These are phyloP conservation scores for Phalloptychus januarius DNA, from an alignment of 2,797 vertebrate genomes.

Conservation along the genomic window DNA sequence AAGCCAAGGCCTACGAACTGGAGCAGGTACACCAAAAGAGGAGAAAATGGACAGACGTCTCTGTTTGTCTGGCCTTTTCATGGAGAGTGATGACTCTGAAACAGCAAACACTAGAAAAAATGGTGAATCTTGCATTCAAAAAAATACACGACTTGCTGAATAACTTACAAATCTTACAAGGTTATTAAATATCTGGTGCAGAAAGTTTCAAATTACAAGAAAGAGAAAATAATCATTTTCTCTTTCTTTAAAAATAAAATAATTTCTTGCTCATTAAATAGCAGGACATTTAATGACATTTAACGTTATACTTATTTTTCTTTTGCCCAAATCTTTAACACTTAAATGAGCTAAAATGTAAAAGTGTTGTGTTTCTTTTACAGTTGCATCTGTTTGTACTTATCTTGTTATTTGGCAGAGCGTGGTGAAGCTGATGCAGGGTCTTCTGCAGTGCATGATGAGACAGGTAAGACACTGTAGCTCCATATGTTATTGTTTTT, in stretches of 20 bases:
- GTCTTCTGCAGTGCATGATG: slow-evolving; percentile 98
- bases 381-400: background rate
- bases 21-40: slow-evolving; percentile 87
- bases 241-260: no score
- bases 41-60: slow-evolving; percentile 12
- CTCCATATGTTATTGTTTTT: background rate
- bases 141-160: background rate
- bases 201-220: background rate
- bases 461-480: slow-evolving; percentile 86
- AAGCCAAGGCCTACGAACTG: slow-evolving; percentile 97
- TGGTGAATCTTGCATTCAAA: background rate
- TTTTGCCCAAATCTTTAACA: background rate
- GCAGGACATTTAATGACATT: background rate
- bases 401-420: slow-evolving; percentile 80
- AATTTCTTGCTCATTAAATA: no score
- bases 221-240: no score
- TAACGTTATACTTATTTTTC: background rate
- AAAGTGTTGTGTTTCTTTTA: background rate
- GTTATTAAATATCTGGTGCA: background rate
- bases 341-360: background rate
- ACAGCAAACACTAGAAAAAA: background rate
- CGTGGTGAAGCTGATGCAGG: slow-evolving; percentile 98
- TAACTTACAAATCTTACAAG: background rate
- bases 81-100: slow-evolving; percentile 6
- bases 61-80: slow-evolving; percentile 23